Percentiles rank a stretch among this genome's conserved stretches.
These are phyloP conservation scores for Alethe diademata DNA, from an alignment of 2,113 vertebrate genomes.

Conservation along the genomic window DNA sequence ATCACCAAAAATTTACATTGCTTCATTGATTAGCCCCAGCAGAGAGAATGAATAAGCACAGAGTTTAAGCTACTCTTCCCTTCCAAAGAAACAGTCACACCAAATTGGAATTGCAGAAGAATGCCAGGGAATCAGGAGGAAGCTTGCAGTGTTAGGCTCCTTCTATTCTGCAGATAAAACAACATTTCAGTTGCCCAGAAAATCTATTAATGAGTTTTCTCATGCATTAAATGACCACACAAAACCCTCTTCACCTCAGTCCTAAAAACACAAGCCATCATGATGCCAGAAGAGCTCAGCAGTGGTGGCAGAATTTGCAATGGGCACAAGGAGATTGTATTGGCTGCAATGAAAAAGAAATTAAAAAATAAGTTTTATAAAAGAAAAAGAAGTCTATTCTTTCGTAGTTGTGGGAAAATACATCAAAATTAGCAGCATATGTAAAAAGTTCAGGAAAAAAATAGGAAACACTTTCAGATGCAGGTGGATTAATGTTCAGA, in stretches of 20 bases:
- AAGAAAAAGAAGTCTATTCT: background rate
- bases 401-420: background rate
- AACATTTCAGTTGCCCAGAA: conserved; percentile 49
- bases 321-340: background rate
- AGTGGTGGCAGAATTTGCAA: background rate
- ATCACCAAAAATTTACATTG: background rate
- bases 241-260: conserved; percentile 34
- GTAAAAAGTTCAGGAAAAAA: background rate
- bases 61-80: background rate
- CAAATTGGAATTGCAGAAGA: conserved; percentile 7
- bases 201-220: conserved; percentile 55
- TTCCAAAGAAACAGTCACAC: conserved; percentile 49
- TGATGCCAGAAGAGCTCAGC: conserved; percentile 5
- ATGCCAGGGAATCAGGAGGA: conserved; percentile 26
- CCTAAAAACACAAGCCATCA: conserved; percentile 11
- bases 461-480: background rate
- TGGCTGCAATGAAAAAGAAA: background rate
- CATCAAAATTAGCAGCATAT: background rate
- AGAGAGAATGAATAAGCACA: background rate
- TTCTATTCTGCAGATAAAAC: conserved; percentile 10
- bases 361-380: background rate
- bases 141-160: background rate
- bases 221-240: conserved; percentile 63
- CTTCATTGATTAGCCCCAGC: conserved; percentile 17
- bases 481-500: background rate